Evolutionary conservation across 2,888 invertebrate species (phyloP).

Genomic region (Agrochola circellaris): DNA sequence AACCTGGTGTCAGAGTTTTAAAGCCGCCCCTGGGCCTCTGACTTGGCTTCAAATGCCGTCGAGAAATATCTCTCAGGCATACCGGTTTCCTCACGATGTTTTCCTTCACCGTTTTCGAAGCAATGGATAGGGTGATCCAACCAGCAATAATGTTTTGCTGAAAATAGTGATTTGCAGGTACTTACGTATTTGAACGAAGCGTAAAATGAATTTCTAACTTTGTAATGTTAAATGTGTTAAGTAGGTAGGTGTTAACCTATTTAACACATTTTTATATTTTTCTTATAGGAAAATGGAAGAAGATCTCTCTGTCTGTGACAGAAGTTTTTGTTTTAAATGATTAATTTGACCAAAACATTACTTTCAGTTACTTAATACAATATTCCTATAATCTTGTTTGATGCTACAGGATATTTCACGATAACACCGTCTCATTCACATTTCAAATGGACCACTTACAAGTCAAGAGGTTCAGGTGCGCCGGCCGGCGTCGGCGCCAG

Average conservation of each 20-base stretch:
- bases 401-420: conserved; percentile 55
- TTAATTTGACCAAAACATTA: background rate
- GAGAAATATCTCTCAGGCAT: too few relatives aligned
- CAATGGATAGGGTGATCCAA: background rate
- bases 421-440: conserved; percentile 62
- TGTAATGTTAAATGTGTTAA: background rate
- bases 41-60: too few relatives aligned
- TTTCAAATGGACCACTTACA: conserved; percentile 65
- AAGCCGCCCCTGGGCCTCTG: too few relatives aligned
- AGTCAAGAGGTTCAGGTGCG: conserved; percentile 79
- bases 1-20: too few relatives aligned
- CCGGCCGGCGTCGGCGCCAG: conserved; percentile 75
- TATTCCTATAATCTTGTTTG: conserved; percentile 28
- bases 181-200: background rate
- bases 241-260: background rate
- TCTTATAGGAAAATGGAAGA: background rate
- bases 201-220: background rate
- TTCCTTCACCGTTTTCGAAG: too few relatives aligned
- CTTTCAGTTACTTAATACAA: conserved; percentile 4
- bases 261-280: background rate
- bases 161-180: background rate
- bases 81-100: too few relatives aligned
- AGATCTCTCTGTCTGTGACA: background rate
- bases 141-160: background rate
- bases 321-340: background rate